phyloP scores from a whole-genome alignment of 2,797 vertebrate genomes.

The Malurus leucopterus region DNA sequence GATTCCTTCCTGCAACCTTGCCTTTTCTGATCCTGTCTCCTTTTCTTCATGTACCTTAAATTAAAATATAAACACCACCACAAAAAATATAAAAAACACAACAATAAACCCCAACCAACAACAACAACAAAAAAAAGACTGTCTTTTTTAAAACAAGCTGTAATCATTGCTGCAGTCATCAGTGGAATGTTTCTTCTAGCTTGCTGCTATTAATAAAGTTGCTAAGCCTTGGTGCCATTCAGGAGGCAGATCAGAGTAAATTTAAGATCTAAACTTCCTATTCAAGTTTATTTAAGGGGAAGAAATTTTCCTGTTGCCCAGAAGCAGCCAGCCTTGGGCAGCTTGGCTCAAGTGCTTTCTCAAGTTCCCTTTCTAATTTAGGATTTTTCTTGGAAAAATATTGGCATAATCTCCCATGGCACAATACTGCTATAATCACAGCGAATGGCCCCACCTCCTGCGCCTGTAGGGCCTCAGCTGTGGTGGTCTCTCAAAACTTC shows the following conservation, averaged over 20 bases:
- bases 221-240: neutral
- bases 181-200: neutral
- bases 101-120: neutral
- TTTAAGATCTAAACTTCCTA: neutral
- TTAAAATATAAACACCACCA: neutral
- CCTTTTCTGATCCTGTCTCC: neutral
- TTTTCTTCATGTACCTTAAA: neutral
- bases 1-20: neutral
- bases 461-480: neutral
- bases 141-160: neutral
- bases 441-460: rapidly evolving
- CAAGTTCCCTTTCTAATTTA: neutral
- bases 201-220: neutral
- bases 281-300: neutral
- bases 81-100: neutral
- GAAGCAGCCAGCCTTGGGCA: neutral
- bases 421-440: neutral
- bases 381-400: neutral
- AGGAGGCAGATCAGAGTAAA: neutral
- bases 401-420: neutral
- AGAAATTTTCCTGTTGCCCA: neutral
- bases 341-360: neutral
- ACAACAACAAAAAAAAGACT: neutral
- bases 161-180: neutral
- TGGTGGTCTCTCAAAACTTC: neutral